Conservation (phyloP, 1,140 invertebrate genomes). For the Oedothorax gibbosus region DNA sequence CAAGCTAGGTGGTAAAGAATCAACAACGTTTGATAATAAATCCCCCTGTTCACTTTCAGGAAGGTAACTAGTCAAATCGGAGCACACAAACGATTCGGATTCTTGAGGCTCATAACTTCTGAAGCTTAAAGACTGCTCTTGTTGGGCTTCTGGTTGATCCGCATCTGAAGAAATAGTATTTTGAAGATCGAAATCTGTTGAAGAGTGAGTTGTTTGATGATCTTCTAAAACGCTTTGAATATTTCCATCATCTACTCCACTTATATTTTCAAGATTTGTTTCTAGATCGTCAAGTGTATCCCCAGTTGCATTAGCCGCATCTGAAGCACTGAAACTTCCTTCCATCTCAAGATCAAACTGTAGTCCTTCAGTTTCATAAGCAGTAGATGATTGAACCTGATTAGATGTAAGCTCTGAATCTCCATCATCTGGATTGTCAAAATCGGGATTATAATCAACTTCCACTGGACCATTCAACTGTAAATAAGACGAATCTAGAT, state of each 20-base stretch:
- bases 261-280: neutral
- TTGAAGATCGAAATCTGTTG: conserved; percentile 37
- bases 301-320: neutral
- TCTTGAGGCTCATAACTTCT: conserved; percentile 16
- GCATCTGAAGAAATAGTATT: conserved; percentile 28
- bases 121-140: conserved; percentile 38
- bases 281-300: neutral
- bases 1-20: conserved; percentile 42
- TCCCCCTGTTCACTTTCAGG: conserved; percentile 60
- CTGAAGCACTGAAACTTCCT: neutral
- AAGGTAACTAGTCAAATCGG: conserved; percentile 55
- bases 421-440: conserved; percentile 66
- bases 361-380: conserved; percentile 48
- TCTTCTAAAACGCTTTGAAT: neutral
- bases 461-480: conserved; percentile 73
- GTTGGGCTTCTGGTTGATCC: conserved; percentile 58
- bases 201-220: neutral
- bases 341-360: conserved; percentile 58
- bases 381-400: conserved; percentile 27
- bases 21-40: conserved; percentile 25
- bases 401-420: conserved; percentile 22
- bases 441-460: conserved; percentile 71
- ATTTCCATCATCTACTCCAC: neutral
- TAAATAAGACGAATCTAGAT: conserved; percentile 23
- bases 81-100: conserved; percentile 42